Conservation (phyloP, 2,113 vertebrate genomes). For the Promerops cafer region DNA sequence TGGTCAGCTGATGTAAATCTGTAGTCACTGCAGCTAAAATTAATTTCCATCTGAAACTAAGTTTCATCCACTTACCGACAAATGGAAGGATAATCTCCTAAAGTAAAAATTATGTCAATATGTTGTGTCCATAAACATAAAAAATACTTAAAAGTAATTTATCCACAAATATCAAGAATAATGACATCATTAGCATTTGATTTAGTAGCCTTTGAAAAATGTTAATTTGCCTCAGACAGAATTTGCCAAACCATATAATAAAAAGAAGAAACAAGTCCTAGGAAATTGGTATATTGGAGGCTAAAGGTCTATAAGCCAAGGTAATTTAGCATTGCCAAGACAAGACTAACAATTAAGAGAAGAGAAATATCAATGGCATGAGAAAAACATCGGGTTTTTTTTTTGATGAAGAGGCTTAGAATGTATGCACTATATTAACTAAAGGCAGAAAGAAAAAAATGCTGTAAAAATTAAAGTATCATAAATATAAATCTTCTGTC, state of each 20-base stretch:
- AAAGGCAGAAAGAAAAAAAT: background rate
- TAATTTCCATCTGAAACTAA: background rate
- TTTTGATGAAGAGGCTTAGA: background rate
- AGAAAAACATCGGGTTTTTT: background rate
- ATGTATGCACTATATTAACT: background rate
- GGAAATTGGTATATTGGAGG: background rate
- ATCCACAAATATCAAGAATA: background rate
- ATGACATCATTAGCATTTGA: background rate
- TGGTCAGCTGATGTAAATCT: background rate
- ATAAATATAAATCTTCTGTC: background rate
- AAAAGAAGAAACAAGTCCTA: background rate
- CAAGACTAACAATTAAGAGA: fast-evolving
- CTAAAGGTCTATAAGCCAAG: background rate
- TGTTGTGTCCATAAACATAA: background rate
- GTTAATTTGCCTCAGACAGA: background rate
- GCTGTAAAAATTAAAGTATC: background rate
- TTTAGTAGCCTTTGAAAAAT: background rate
- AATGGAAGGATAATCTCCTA: background rate
- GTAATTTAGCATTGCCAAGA: background rate
- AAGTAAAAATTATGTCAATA: background rate
- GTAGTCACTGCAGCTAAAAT: background rate
- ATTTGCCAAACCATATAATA: background rate
- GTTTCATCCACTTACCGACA: background rate
- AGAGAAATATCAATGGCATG: background rate
- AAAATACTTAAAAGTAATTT: background rate